A percentile compares a stretch with the other conserved stretches of the same genome.
These are phyloP conservation scores for Coracopsis vasa DNA, from an alignment of 2,113 vertebrate genomes.

Conservation along the genomic window DNA sequence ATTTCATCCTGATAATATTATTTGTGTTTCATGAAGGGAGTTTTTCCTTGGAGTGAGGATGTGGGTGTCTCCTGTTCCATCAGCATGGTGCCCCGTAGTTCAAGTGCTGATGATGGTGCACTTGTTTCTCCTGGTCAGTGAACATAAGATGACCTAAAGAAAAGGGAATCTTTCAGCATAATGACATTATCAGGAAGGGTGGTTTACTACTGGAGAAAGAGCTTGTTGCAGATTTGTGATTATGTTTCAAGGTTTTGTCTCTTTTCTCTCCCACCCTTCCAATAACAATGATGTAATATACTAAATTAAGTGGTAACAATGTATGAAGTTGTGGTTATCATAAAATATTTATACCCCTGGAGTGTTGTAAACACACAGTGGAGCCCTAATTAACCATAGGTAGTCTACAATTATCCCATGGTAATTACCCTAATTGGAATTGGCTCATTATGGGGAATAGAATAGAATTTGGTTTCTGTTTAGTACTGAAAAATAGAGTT, in stretches of 20 bases:
- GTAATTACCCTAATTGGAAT: conserved; percentile 38
- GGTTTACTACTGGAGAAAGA: background rate
- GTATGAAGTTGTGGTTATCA: conserved; percentile 50
- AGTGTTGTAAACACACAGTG: conserved; percentile 49
- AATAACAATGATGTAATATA: conserved; percentile 23
- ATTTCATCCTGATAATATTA: background rate
- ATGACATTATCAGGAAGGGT: background rate
- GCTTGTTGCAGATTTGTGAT: background rate
- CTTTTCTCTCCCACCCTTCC: background rate
- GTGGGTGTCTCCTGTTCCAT: background rate
- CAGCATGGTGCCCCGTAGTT: background rate
- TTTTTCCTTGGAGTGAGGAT: background rate
- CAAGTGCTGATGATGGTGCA: background rate
- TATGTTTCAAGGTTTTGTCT: background rate
- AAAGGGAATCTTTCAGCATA: background rate
- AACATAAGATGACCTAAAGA: background rate
- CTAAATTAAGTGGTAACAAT: conserved; percentile 41
- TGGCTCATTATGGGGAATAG: conserved; percentile 15
- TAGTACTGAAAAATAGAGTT: conserved; percentile 28
- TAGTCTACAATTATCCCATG: conserved; percentile 44
- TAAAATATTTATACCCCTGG: conserved; percentile 48
- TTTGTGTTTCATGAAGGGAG: background rate
- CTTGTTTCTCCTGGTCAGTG: background rate
- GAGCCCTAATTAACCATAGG: conserved; percentile 52
- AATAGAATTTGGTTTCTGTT: conserved; percentile 48